Percentiles rank a stretch among this genome's conserved stretches.
These are phyloP conservation scores for Pomatostomus ruficeps DNA, from an alignment of 2,113 vertebrate genomes.

Conservation along the genomic window DNA sequence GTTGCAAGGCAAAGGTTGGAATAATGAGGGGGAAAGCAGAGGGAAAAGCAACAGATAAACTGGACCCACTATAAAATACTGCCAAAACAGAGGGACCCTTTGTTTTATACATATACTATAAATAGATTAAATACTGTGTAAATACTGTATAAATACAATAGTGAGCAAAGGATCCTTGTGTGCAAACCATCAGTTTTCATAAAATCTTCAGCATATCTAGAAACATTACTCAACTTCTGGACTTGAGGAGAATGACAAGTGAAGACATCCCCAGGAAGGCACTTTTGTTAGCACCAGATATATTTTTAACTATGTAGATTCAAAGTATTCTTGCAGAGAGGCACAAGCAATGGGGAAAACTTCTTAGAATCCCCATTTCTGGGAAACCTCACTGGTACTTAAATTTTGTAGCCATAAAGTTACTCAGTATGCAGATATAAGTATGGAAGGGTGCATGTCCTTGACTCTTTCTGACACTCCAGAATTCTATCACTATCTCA, in stretches of 20 bases:
- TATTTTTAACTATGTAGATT: not conserved
- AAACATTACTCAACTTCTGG: not conserved
- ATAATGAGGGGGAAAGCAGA: not conserved
- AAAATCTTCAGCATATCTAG: not conserved
- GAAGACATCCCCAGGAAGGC: not conserved
- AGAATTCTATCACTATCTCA: not conserved
- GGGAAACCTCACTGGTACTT: not conserved
- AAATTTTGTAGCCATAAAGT: not conserved
- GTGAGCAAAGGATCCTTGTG: not conserved
- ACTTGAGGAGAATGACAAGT: not conserved
- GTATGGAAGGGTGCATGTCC: not conserved
- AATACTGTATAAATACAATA: not conserved
- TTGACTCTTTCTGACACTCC: not conserved
- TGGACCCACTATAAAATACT: not conserved
- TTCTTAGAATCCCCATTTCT: not conserved
- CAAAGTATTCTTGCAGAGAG: not conserved
- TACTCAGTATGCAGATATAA: not conserved
- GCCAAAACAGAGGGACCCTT: not conserved
- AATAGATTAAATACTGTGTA: not conserved
- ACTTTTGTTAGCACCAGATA: not conserved
- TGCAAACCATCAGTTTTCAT: not conserved
- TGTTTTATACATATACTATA: not conserved
- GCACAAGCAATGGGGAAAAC: not conserved
- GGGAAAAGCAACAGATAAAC: not conserved
- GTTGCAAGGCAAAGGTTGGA: not conserved